Percentiles rank a stretch among this genome's conserved stretches.
Evolutionary conservation across 2,888 invertebrate species (phyloP).

Genomic region (Gibbula magus): DNA sequence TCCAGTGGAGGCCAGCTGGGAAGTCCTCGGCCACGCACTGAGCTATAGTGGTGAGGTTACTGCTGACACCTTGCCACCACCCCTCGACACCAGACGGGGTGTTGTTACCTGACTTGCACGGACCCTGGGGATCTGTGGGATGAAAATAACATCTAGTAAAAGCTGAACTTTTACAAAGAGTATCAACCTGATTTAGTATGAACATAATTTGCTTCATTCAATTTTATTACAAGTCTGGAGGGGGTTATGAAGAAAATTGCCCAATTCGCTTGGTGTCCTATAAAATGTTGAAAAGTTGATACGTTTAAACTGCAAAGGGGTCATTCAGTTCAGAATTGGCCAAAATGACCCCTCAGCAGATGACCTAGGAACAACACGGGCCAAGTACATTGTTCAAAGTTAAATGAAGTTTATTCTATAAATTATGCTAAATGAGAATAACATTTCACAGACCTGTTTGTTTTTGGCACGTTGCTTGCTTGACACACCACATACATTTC

Average conservation of each 20-base stretch:
- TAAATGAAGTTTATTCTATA: neutral
- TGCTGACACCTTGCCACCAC: conserved; percentile 93
- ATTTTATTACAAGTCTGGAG: too few relatives aligned
- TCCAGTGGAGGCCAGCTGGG: conserved; percentile 90
- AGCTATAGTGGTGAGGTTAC: conserved; percentile 82
- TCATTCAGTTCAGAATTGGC: too few relatives aligned
- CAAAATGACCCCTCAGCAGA: too few relatives aligned
- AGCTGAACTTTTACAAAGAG: too few relatives aligned
- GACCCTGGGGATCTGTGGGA: conserved; percentile 51
- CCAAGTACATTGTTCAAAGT: neutral
- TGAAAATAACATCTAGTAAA: too few relatives aligned
- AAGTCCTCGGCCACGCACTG: conserved; percentile 83
- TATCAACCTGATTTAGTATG: too few relatives aligned
- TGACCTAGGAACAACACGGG: too few relatives aligned
- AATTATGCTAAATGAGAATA: too few relatives aligned
- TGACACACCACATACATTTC: conserved; percentile 88
- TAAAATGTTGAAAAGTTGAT: too few relatives aligned
- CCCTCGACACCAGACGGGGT: conserved; percentile 58
- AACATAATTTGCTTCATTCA: too few relatives aligned
- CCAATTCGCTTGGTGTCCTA: too few relatives aligned
- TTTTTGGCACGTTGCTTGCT: conserved; percentile 91
- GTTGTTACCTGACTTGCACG: conserved; percentile 49
- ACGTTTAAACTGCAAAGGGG: neutral
- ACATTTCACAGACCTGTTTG: conserved; percentile 81
- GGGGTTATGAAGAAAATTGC: too few relatives aligned